These are phyloP conservation scores for Drosophila tani DNA, from an alignment of 1,140 invertebrate genomes.

Conservation along the genomic window DNA sequence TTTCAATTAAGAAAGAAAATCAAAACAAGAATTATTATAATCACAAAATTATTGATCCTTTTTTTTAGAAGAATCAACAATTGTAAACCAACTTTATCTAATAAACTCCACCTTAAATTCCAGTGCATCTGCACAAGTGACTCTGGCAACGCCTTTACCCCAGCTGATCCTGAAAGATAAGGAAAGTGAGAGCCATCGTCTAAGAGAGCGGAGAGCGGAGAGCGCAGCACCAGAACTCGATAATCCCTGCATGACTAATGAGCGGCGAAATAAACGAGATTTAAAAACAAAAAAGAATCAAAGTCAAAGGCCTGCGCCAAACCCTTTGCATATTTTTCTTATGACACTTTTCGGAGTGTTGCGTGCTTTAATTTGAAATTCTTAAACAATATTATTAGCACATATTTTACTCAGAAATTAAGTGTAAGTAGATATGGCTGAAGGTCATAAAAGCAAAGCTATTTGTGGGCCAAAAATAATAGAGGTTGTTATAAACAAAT, in stretches of 20 bases:
- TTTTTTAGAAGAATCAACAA: not conserved
- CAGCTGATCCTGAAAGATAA: slow-evolving; percentile 34
- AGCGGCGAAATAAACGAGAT: not conserved
- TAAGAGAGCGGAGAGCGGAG: slow-evolving; percentile 3
- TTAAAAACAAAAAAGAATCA: slow-evolving; percentile 20
- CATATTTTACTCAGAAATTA: not conserved
- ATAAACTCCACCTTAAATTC: not conserved
- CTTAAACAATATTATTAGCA: not conserved
- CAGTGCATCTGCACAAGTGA: not conserved
- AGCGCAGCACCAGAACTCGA: slow-evolving; percentile 12
- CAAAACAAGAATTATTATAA: not conserved
- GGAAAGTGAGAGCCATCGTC: slow-evolving; percentile 19
- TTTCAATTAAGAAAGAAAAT: not conserved
- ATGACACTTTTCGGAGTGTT: slow-evolving; percentile 16
- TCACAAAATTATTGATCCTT: not conserved
- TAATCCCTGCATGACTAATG: slow-evolving; percentile 47
- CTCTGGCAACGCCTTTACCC: slow-evolving; percentile 19
- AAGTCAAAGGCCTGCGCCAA: slow-evolving; percentile 35
- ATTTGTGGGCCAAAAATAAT: not conserved
- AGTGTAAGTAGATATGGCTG: not conserved
- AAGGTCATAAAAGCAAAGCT: not conserved
- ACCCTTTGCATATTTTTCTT: slow-evolving; percentile 43
- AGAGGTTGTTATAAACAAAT: not conserved
- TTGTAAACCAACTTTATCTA: not conserved
- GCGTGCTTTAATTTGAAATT: not conserved